Base-by-base conservation (phyloP, 1,140 invertebrate genomes). In the Micrasema minimum region DNA sequence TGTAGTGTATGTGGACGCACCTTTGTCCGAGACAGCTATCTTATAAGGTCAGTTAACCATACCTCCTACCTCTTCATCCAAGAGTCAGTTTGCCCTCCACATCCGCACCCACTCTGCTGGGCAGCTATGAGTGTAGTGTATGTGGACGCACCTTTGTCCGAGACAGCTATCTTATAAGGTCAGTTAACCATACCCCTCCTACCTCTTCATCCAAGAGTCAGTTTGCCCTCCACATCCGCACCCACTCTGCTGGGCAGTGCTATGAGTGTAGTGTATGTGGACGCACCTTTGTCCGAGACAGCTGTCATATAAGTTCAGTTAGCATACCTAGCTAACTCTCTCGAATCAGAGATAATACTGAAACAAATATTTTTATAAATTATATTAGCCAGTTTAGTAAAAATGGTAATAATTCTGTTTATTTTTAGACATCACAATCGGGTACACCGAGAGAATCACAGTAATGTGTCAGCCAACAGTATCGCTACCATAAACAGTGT, bases 131-230 rank as follows among this genome's bases (percentile, higher is more conserved):
- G 80, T 92, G 91, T 78, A 88, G 87, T 76, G 86, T 90, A 16
- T 92, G 91, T 76, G 89, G 89, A 1, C 87, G 89, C 69, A 89
- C 88, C 31, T 92, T 92, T 76, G 89, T 90, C 50, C 86, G 90
- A 66, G 90, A 92, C 80, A 90, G 89, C 79, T 92, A 91, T 85
- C 85, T 92, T 31, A 91, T 92, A 78, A 85, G 91, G 80, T 85
- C 75, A 48, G 46, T 48, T 1, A n/a, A n/a, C n/a, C n/a, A n/a
- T n/a, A n/a, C n/a, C n/a, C n/a, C n/a, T n/a, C n/a, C n/a, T n/a
- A n/a, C n/a, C n/a, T n/a, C n/a, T n/a, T n/a, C 89, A 62, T 90
- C 88, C 67, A 87, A 87, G 79, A 88, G 86, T 76, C 89, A 91
- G 82, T 92, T 91, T 80, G 88, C 89, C 65, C 83, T 90, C 70